Evolutionary conservation across 2,888 invertebrate genomes (phyloP).

Genomic region (Steinernema hermaphroditum): DNA sequence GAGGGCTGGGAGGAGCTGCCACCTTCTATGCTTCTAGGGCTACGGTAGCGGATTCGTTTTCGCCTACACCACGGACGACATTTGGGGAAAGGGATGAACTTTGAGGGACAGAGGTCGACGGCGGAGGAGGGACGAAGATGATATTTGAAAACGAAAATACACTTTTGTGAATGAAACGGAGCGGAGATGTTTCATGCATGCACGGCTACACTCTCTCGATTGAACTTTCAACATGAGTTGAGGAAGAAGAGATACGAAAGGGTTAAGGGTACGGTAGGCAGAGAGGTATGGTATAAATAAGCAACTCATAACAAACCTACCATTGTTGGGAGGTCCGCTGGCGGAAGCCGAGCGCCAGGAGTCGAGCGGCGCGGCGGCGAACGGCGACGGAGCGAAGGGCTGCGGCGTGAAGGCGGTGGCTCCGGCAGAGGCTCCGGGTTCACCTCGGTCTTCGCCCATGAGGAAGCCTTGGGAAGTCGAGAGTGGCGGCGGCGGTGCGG

Average conservation of each 20-base stretch:
- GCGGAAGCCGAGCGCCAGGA: conserved; percentile 21
- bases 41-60: neutral
- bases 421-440: conserved; percentile 17
- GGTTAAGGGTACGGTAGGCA: no score
- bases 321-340: conserved; percentile 2
- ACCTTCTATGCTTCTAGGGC: neutral
- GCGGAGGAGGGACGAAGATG: neutral
- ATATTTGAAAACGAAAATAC: no score
- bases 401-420: conserved; percentile 28
- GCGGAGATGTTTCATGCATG: no score
- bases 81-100: neutral
- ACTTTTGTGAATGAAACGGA: no score
- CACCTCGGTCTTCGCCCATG: conserved; percentile 28
- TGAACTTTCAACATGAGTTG: no score
- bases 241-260: no score
- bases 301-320: conserved; percentile 13
- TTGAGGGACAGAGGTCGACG: neutral
- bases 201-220: no score
- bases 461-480: neutral
- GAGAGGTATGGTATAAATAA: neutral
- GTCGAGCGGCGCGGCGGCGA: conserved; percentile 24
- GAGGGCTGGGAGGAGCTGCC: conserved; percentile 13
- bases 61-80: neutral
- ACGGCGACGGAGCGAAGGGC: conserved; percentile 22
- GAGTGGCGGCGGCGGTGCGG: conserved; percentile 25